phyloP scores from a whole-genome alignment of 1,140 invertebrate genomes.

The Drosophila yakuba region DNA sequence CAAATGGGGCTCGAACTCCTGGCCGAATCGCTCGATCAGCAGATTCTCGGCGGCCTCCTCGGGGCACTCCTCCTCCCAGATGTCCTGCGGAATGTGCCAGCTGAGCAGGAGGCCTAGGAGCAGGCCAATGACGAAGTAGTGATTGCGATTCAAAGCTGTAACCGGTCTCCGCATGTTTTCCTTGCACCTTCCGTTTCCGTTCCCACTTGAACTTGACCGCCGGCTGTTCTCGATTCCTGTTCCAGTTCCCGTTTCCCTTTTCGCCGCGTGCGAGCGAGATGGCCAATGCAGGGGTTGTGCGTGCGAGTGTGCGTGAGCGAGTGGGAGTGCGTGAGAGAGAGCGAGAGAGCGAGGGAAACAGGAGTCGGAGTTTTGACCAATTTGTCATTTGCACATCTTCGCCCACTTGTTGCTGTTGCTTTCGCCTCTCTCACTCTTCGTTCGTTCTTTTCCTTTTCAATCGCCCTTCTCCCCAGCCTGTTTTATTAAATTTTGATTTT shows the following conservation, averaged over 20 bases:
- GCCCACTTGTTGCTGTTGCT: conserved; percentile 34
- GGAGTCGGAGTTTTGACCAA: conserved; percentile 47
- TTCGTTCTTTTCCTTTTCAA: conserved; percentile 17
- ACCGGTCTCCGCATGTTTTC: conserved; percentile 79
- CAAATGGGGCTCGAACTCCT: conserved; percentile 84
- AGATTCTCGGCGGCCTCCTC: conserved; percentile 75
- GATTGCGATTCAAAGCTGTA: conserved; percentile 72
- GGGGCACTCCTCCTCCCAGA: conserved; percentile 81
- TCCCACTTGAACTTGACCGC: conserved; percentile 36
- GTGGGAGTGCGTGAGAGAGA: conserved; percentile 3
- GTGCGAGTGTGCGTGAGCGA: background rate
- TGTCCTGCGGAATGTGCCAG: conserved; percentile 72
- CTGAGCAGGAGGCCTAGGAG: conserved; percentile 75
- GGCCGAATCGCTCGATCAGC: conserved; percentile 75
- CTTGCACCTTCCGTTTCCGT: conserved; percentile 1
- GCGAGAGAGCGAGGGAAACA: conserved; percentile 32
- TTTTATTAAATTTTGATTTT: background rate
- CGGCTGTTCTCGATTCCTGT: background rate
- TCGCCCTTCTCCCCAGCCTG: conserved; percentile 15
- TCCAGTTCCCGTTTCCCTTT: background rate
- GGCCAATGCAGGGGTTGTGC: background rate
- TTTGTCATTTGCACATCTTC: conserved; percentile 68
- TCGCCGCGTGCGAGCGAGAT: conserved; percentile 5
- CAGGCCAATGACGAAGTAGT: conserved; percentile 81
- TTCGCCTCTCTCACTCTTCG: conserved; percentile 14